These are phyloP conservation scores for Natrix natrix DNA, from an alignment of 2,797 vertebrate genomes.

Conservation along the genomic window DNA sequence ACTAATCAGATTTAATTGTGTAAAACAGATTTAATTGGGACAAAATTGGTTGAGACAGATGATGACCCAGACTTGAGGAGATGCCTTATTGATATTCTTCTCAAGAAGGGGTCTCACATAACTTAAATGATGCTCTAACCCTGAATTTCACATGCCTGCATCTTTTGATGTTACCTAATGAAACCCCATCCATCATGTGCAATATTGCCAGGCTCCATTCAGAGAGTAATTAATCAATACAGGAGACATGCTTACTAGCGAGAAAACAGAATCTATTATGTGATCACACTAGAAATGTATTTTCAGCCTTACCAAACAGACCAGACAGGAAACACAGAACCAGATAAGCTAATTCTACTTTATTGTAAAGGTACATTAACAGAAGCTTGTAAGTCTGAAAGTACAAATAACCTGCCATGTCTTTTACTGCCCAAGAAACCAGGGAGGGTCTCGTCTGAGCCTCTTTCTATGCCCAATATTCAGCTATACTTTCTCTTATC, in stretches of 20 bases:
- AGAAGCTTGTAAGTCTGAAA: background rate
- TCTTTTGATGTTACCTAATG: conserved; percentile 9
- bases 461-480: background rate
- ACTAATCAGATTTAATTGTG: conserved; percentile 1
- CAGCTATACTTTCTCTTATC: background rate
- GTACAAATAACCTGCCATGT: background rate
- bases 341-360: background rate
- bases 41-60: conserved; percentile 2
- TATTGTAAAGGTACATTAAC: background rate
- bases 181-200: conserved; percentile 16
- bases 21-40: conserved; percentile 13
- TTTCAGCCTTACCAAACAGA: background rate
- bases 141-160: conserved; percentile 2
- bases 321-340: background rate
- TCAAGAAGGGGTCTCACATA: background rate
- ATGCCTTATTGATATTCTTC: conserved; percentile 10
- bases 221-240: conserved; percentile 24
- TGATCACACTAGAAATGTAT: background rate
- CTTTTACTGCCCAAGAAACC: background rate
- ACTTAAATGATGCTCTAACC: conserved; percentile 20
- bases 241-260: background rate
- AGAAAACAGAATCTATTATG: background rate
- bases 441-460: background rate
- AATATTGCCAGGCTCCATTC: conserved; percentile 17
- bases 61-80: background rate